Conservation (phyloP, 2,797 vertebrate genomes). For the Bradypodion ventrale region DNA sequence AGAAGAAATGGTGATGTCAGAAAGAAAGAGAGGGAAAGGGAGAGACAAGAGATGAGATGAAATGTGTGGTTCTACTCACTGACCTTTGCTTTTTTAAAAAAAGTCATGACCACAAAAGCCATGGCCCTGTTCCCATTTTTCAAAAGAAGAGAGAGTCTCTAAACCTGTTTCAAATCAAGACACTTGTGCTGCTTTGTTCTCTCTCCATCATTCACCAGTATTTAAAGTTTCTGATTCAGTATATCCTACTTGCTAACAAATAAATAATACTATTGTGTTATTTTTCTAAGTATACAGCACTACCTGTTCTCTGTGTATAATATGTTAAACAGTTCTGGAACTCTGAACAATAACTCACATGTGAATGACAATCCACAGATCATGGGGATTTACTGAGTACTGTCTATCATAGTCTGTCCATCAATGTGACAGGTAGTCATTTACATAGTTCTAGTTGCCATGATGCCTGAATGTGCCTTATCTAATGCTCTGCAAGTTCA, state of each 20-base stretch:
- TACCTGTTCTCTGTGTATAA: conserved; percentile 33
- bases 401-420: conserved; percentile 48
- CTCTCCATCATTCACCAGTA: conserved; percentile 5
- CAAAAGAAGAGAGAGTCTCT: neutral
- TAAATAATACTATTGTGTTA: conserved; percentile 21
- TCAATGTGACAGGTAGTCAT: conserved; percentile 56
- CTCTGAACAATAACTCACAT: conserved; percentile 56
- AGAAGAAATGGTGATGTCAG: neutral
- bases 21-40: neutral
- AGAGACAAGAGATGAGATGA: no score
- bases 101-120: no score
- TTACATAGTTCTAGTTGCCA: conserved; percentile 36
- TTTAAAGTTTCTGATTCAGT: conserved; percentile 20
- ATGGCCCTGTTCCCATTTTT: neutral
- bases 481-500: conserved; percentile 47
- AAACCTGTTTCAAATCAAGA: neutral
- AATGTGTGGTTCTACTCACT: neutral
- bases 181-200: conserved; percentile 14
- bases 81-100: neutral
- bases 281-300: conserved; percentile 23
- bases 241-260: neutral
- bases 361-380: conserved; percentile 51
- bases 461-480: conserved; percentile 26
- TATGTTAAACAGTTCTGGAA: conserved; percentile 42
- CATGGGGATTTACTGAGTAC: conserved; percentile 47